Percentiles rank a stretch among this genome's conserved stretches.
Evolutionary conservation across 1,140 invertebrate species (phyloP).

Genomic region (Apis cerana): DNA sequence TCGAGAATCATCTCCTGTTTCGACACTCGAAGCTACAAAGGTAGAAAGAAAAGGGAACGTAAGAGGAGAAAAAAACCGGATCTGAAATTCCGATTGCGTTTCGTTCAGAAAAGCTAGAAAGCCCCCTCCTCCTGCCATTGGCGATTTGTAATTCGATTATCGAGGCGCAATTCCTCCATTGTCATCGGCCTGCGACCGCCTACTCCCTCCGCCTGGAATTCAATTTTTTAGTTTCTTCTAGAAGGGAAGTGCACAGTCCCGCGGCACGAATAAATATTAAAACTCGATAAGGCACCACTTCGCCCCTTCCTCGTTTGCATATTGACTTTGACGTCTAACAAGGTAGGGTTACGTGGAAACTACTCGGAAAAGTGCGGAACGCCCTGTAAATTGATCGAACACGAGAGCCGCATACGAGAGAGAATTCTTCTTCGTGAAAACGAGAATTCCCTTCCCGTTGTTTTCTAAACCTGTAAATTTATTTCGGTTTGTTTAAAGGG

Average conservation of each 20-base stretch:
- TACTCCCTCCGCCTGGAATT: constrained; percentile 37
- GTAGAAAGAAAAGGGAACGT: constrained; percentile 12
- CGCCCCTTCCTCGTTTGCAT: constrained; percentile 52
- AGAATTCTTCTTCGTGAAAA: too few species aligned
- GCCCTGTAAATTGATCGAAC: constrained; percentile 13
- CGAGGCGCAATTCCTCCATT: constrained; percentile 60
- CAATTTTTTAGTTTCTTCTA: constrained; percentile 57
- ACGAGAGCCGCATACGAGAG: not conserved
- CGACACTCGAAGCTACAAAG: not conserved
- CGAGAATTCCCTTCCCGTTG: not conserved
- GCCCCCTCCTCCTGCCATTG: constrained; percentile 2
- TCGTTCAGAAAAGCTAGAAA: constrained; percentile 31
- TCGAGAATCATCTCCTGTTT: too few species aligned
- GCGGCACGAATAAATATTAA: constrained; percentile 60
- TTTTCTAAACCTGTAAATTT: not conserved
- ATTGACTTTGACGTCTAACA: constrained; percentile 49
- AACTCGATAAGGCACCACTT: constrained; percentile 51
- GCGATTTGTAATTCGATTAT: constrained; percentile 66
- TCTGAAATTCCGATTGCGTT: constrained; percentile 62
- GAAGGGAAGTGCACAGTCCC: not conserved
- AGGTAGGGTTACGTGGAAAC: constrained; percentile 38
- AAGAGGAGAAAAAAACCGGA: constrained; percentile 28
- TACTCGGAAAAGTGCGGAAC: not conserved
- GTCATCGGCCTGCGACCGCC: constrained; percentile 45
- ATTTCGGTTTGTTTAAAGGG: not conserved